phyloP scores from a whole-genome alignment of 2,888 invertebrate species.

The Napeogenes inachia region DNA sequence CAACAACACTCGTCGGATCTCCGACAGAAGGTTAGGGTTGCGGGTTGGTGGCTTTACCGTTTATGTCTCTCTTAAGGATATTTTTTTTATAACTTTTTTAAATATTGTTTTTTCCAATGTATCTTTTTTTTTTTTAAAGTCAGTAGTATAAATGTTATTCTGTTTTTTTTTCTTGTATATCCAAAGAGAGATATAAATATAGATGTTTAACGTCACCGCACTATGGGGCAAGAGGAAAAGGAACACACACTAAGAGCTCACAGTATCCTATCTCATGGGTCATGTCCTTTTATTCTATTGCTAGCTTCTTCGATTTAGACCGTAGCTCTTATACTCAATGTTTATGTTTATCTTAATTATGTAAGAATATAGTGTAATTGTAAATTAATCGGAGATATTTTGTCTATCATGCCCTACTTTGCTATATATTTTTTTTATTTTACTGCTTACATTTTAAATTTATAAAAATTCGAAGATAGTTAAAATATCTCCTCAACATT shows the following conservation, averaged over 20 bases:
- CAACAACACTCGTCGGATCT: slow-evolving; percentile 71
- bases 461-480: slow-evolving; percentile 19
- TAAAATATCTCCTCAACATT: slow-evolving; percentile 30
- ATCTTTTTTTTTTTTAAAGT: not conserved
- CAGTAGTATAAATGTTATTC: not conserved
- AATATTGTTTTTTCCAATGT: not conserved
- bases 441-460: no score
- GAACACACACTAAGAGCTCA: slow-evolving; percentile 27
- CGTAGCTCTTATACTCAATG: slow-evolving; percentile 20
- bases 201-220: slow-evolving; percentile 30
- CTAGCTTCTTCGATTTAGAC: slow-evolving; percentile 28
- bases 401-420: slow-evolving; percentile 20
- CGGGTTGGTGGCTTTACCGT: slow-evolving; percentile 30
- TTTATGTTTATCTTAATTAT: slow-evolving; percentile 17
- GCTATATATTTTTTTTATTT: not conserved
- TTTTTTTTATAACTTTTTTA: slow-evolving; percentile 1
- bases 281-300: slow-evolving; percentile 25
- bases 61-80: slow-evolving; percentile 23
- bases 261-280: slow-evolving; percentile 20
- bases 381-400: slow-evolving; percentile 32
- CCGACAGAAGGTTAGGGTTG: slow-evolving; percentile 64
- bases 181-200: slow-evolving; percentile 29
- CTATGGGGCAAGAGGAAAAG: slow-evolving; percentile 30
- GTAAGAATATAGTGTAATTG: slow-evolving; percentile 17
- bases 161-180: not conserved